These are phyloP conservation scores for Cephus runcator DNA, from an alignment of 2,888 invertebrate genomes.

Conservation along the genomic window DNA sequence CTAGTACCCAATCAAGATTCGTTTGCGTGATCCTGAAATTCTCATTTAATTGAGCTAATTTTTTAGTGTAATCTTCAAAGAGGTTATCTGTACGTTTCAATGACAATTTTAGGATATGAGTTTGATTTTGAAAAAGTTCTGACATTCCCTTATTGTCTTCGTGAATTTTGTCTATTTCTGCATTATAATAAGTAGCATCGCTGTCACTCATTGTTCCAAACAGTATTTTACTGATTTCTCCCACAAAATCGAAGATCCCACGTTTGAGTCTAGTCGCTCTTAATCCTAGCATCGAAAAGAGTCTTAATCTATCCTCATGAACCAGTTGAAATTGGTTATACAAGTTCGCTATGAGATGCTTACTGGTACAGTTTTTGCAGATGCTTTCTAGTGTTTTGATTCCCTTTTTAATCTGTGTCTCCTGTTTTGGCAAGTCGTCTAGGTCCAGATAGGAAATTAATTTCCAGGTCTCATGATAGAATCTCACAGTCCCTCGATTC, in stretches of 20 bases:
- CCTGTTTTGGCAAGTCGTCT: constrained; percentile 8
- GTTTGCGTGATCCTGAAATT: neutral
- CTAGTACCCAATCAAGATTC: neutral
- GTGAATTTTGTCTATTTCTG: neutral
- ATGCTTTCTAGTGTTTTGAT: neutral
- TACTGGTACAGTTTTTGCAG: constrained; percentile 1
- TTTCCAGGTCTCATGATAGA: constrained; percentile 7
- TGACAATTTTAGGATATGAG: constrained; percentile 11
- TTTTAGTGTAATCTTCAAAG: constrained; percentile 5
- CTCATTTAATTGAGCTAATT: neutral
- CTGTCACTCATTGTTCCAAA: constrained; percentile 9
- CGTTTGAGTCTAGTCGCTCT: neutral
- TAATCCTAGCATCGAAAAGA: neutral
- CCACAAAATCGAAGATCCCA: constrained; percentile 12
- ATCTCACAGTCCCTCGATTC: neutral
- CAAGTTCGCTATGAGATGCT: constrained; percentile 1
- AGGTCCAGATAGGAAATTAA: constrained; percentile 7
- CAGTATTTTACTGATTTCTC: constrained; percentile 11
- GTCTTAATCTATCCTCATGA: neutral
- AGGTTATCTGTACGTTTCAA: constrained; percentile 7
- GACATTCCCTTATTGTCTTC: constrained; percentile 14
- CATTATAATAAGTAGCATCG: neutral
- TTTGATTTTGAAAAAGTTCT: constrained; percentile 17
- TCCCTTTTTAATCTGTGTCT: constrained; percentile 5
- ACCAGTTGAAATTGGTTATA: constrained; percentile 2